Base-by-base conservation (phyloP, 1,140 invertebrate genomes). In the Megalopta genalis region DNA sequence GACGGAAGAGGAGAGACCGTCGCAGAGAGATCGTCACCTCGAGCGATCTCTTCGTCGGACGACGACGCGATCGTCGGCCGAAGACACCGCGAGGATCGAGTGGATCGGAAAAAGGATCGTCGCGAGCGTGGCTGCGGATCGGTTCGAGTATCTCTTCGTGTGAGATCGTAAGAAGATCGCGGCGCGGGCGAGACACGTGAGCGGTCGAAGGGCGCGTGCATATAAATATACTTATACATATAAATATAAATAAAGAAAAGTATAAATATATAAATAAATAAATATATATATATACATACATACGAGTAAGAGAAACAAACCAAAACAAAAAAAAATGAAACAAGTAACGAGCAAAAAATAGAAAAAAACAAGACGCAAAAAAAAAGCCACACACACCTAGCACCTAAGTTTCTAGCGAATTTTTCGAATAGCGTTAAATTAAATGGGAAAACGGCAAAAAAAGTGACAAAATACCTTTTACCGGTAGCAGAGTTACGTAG, bases 401-500 rank as follows among this genome's bases (percentile, higher is more conserved):
- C 62, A 75, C 64, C 78, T 92, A 91, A 92, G 91, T 92, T 92
- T 91, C 70, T 92, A 92, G 90, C 82, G 74, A 88, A 88, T 87
- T 90, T 52, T 90, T 88, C 83, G 71, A 77, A 84, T 90, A 92
- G 89, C 65, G 70, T 79, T 66, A 32, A n/a, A 59, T 6, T 18
- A 62, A 79, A 81, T 69, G 65, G 18, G 21, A 75, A 73, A 63
- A 6, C 46, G 42, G 63, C 63, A 79, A 76, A 76, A 79, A 71
- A 59, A 70, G 75, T 85, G 85, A 89, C 88, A 52, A 52, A 52
- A 52, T 52, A 52, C 49, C 18, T 18, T 18, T 52, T 87, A 90
- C 80, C 84, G 86, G 80, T 91, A 91, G 90, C 68, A 76, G 81
- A 92, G 91, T 91, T 93, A 93, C 90, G 88, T 93, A 93, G 91